These are phyloP conservation scores for Resseliella maxima DNA, from an alignment of 2,888 invertebrate genomes.

Conservation along the genomic window DNA sequence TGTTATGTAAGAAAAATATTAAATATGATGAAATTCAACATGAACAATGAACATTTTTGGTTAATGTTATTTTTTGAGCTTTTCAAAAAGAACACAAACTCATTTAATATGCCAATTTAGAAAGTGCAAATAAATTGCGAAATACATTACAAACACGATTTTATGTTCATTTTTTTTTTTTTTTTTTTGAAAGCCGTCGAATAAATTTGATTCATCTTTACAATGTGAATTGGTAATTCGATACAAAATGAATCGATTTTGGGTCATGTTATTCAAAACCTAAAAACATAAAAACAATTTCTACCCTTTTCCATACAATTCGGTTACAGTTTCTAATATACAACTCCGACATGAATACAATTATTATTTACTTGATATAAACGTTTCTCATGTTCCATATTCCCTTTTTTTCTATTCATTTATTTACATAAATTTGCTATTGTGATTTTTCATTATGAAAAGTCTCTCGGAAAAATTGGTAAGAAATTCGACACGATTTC, in stretches of 20 bases:
- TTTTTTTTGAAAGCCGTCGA: not conserved
- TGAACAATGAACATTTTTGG: not conserved
- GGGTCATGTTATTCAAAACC: slow-evolving; percentile 27
- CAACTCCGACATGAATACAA: not conserved
- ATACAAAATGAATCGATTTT: slow-evolving; percentile 28
- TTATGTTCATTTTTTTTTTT: not conserved
- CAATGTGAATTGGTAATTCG: slow-evolving; percentile 21
- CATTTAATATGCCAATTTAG: not conserved
- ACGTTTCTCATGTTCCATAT: slow-evolving; percentile 16
- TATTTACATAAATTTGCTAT: slow-evolving; percentile 37
- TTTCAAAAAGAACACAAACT: not conserved
- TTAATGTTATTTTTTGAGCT: slow-evolving; percentile 36
- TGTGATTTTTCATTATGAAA: not conserved
- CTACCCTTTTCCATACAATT: slow-evolving; percentile 19
- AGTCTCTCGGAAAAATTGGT: not conserved
- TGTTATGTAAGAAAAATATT: slow-evolving; percentile 29
- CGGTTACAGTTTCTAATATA: not conserved
- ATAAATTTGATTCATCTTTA: not conserved
- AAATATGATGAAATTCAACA: not conserved
- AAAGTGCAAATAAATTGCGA: slow-evolving; percentile 26
- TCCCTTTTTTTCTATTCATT: not conserved
- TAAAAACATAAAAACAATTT: no score
- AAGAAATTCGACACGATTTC: slow-evolving; percentile 51
- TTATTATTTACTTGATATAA: no score
- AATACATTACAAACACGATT: not conserved